Evolutionary conservation across 2,113 vertebrate genomes (phyloP).

Genomic region (Toxotes jaculatrix): DNA sequence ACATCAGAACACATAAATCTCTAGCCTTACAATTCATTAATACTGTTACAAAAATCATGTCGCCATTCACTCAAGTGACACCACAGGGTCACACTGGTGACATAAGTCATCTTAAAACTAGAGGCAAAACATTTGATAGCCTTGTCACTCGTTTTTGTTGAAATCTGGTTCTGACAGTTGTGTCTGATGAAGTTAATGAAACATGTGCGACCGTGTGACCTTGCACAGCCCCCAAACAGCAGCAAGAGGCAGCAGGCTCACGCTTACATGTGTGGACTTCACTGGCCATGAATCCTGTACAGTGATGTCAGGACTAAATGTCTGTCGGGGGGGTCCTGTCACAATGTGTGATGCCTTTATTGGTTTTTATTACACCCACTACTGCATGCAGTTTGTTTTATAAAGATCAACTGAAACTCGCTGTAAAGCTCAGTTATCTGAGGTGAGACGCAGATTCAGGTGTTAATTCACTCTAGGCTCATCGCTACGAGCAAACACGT

Average conservation of each 20-base stretch:
- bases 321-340: neutral
- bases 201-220: neutral
- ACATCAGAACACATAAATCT: conserved; percentile 4
- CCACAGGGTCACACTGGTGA: neutral
- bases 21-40: neutral
- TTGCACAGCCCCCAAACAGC: too few relatives aligned
- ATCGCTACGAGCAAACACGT: too few relatives aligned
- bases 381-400: neutral
- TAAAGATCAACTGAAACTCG: neutral
- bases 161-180: neutral
- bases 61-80: conserved; percentile 3
- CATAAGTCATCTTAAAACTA: conserved; percentile 6
- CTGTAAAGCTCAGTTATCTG: neutral
- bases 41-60: conserved; percentile 8
- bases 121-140: neutral
- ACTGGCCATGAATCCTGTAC: neutral
- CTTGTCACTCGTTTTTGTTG: neutral
- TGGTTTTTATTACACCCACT: neutral
- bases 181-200: conserved; percentile 25
- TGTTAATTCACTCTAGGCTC: neutral
- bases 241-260: neutral
- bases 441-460: neutral
- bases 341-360: neutral
- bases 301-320: neutral
- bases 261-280: neutral